Conservation (phyloP, 2,888 invertebrate genomes). For the Junonia oenone region DNA sequence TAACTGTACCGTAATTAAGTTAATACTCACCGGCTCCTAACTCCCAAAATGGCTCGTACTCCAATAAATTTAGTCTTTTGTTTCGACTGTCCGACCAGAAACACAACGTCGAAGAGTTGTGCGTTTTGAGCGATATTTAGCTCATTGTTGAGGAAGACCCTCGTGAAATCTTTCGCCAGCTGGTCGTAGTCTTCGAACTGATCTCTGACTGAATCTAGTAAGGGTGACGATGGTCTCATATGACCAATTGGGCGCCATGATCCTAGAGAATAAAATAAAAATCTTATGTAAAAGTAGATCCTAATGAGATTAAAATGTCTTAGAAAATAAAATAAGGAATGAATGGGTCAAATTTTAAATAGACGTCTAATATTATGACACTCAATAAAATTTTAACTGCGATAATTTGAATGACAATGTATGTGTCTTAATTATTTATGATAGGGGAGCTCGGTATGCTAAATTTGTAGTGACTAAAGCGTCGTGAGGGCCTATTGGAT, state of each 20-base stretch:
- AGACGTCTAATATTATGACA: too few relatives aligned
- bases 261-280: constrained; percentile 62
- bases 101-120: constrained; percentile 93
- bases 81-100: constrained; percentile 94
- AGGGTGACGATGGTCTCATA: constrained; percentile 95
- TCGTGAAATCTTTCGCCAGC: constrained; percentile 93
- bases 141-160: constrained; percentile 91
- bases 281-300: background rate
- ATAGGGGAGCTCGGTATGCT: too few relatives aligned
- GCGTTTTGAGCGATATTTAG: constrained; percentile 88
- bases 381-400: too few relatives aligned
- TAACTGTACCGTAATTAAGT: too few relatives aligned
- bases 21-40: constrained; percentile 87
- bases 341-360: too few relatives aligned
- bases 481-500: too few relatives aligned
- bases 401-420: too few relatives aligned
- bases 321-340: too few relatives aligned
- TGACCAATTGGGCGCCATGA: constrained; percentile 97
- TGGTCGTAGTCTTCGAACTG: constrained; percentile 97
- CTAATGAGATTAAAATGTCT: background rate
- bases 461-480: too few relatives aligned
- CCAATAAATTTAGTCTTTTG: constrained; percentile 94
- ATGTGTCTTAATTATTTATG: too few relatives aligned
- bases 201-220: constrained; percentile 94
- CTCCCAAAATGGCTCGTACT: constrained; percentile 93